These are phyloP conservation scores for Emydocephalus ijimae DNA, from an alignment of 2,113 vertebrate genomes.

Conservation along the genomic window DNA sequence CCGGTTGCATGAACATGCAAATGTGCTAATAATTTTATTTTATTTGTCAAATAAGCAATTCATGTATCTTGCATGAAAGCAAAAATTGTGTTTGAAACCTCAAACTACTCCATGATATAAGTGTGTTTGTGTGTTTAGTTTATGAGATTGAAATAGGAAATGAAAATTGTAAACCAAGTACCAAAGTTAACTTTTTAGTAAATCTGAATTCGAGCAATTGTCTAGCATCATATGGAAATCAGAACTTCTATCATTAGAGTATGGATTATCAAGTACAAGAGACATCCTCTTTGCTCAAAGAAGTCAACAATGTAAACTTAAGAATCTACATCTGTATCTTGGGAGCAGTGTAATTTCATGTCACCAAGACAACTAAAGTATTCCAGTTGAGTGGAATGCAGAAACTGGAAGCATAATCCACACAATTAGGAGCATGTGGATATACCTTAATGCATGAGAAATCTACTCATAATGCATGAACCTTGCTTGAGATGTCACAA, in stretches of 20 bases:
- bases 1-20: background rate
- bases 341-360: background rate
- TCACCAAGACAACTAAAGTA: background rate
- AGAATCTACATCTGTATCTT: background rate
- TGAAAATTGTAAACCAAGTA: background rate
- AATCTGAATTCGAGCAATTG: background rate
- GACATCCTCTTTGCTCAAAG: background rate
- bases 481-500: constrained; percentile 11
- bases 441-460: constrained; percentile 7
- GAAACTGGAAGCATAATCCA: background rate
- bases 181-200: background rate
- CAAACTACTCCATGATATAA: background rate
- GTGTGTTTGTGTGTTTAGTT: background rate
- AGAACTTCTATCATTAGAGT: background rate
- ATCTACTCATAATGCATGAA: background rate
- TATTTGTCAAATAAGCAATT: background rate
- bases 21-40: background rate
- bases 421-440: constrained; percentile 6
- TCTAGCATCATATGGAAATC: background rate
- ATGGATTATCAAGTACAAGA: background rate
- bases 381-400: background rate
- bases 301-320: background rate
- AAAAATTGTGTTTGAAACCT: background rate
- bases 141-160: background rate
- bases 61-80: background rate